Evolutionary conservation across 2,888 invertebrate species (phyloP).

Genomic region (Therioaphis trifolii): DNA sequence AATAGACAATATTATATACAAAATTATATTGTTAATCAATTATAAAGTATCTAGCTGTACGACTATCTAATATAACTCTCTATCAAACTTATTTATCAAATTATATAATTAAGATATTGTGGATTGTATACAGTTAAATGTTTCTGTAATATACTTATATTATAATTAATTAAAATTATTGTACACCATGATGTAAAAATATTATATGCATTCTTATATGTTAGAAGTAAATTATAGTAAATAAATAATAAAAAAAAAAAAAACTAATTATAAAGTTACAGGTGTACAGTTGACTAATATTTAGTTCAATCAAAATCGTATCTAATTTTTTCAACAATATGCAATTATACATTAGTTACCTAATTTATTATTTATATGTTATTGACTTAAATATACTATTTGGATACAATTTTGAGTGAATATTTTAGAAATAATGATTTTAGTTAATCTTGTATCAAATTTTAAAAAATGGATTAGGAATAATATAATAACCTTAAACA

Average conservation of each 20-base stretch:
- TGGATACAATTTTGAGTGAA: slow-evolving; percentile 43
- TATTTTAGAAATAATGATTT: neutral
- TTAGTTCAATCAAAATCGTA: slow-evolving; percentile 33
- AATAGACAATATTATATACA: slow-evolving; percentile 37
- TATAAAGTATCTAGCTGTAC: slow-evolving; percentile 13
- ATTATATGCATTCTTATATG: neutral
- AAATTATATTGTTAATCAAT: slow-evolving; percentile 33
- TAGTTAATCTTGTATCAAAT: neutral
- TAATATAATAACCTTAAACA: neutral
- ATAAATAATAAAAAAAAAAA: neutral
- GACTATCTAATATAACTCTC: slow-evolving; percentile 13
- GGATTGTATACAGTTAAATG: slow-evolving; percentile 8
- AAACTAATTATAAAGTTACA: slow-evolving; percentile 2
- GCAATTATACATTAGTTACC: slow-evolving; percentile 41
- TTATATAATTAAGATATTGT: slow-evolving; percentile 6
- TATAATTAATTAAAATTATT: neutral
- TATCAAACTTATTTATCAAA: slow-evolving; percentile 36
- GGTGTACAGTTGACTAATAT: neutral
- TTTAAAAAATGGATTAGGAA: neutral
- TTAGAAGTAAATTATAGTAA: slow-evolving; percentile 40
- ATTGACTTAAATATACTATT: slow-evolving; percentile 5
- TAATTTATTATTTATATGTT: slow-evolving; percentile 38
- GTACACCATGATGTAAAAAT: neutral
- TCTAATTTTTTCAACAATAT: slow-evolving; percentile 14
- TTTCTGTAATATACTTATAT: slow-evolving; percentile 28